Evolutionary conservation across 1,140 invertebrate species (phyloP), one percentile per base, ranked within the genome.

Genomic region (Drosophila ercepeae): DNA sequence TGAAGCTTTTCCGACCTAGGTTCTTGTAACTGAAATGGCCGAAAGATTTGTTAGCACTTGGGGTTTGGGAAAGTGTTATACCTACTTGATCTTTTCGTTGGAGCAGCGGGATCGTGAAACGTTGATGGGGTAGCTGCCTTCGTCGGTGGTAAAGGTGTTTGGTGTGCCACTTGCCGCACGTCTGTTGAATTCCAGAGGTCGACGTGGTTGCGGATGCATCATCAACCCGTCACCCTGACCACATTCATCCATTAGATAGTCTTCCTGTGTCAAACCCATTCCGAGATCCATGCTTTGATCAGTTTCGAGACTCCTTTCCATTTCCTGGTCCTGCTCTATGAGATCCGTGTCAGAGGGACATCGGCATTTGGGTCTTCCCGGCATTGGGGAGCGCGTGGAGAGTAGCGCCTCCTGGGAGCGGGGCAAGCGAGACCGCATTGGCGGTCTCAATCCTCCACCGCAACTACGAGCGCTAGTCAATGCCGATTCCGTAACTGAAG

Each of bases 1-100:
- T 91, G 27, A 78, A 90, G 50, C 86, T 91, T 46, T 90, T 90
- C 23, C 90, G 81, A 0, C 69, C 73, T 9, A 74, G n/a, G 36
- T 90, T 90, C 19, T 81, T 90, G 25, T 60, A 78, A 32, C 88
- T 90, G 16, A 9, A 9, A 9, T 4, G 7, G 5, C 13, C 9
- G 7, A 0, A 19, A 9, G 4, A 18, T 7, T 0, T n/a, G n/a
- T n/a, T n/a, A n/a, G 2, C 14, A 19, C 5, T 11, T 34, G 6
- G 6, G 0, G 2, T 2, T 4, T 5, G 1, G 1, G 1, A 4
- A 8, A 14, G 13, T 14, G 7, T 32, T 1, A n/a, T 42, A 71
- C 75, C 76, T 19, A 91, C 89, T 79, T 84, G 13, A 89, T 53
- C 41, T 75, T 73, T 2, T 89, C 82, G 13, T 46, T 76, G 4